Base-by-base conservation (phyloP, 2,888 invertebrate species). In the Acanthosepion pharaonis region DNA sequence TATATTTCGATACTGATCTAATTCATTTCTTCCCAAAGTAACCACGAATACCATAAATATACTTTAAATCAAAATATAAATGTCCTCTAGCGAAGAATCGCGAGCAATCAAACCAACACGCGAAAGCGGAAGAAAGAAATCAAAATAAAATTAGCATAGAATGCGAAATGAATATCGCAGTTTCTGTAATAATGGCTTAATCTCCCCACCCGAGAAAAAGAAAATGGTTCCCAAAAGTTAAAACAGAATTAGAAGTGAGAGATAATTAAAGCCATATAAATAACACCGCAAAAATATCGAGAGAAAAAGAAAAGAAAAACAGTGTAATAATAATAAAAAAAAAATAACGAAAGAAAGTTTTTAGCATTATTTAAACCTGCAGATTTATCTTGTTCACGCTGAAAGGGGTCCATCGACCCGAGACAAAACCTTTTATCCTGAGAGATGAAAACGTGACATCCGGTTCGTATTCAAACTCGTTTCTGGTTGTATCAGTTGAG, bases 341-440 rank as follows among this genome's bases (percentile, higher is more conserved):
- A 42, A n/a, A 78, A 11, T 11, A 33, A 33, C 15, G 33, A 78
- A 78, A 78, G 25, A 25, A 33, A 78, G n/a, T n/a, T 78, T n/a
- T 78, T 78, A 59, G 59, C 59, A 78, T 78, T 78, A 78, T 78
- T 78, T n/a, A 78, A 78, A n/a, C n/a, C 78, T n/a, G n/a, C 78
- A 9, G 78, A 78, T 78, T 78, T 9, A 78, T 78, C n/a, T 78
- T 78, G 78, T 78, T 78, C 78, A 78, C 78, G n/a, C n/a, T 78
- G 78, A 78, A 78, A 78, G 78, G 78, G 78, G 78, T 33, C 33
- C 78, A 78, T 78, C n/a, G 78, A 78, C n/a, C n/a, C 78, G 78
- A n/a, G 15, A 33, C 78, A n/a, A 78, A 78, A 78, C 78, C 33
- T 78, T 78, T 78, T 78, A 78, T 78, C 78, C 78, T 33, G n/a